phyloP scores from a whole-genome alignment of 64 coral and sea anemone species.

The Montipora cactus region DNA sequence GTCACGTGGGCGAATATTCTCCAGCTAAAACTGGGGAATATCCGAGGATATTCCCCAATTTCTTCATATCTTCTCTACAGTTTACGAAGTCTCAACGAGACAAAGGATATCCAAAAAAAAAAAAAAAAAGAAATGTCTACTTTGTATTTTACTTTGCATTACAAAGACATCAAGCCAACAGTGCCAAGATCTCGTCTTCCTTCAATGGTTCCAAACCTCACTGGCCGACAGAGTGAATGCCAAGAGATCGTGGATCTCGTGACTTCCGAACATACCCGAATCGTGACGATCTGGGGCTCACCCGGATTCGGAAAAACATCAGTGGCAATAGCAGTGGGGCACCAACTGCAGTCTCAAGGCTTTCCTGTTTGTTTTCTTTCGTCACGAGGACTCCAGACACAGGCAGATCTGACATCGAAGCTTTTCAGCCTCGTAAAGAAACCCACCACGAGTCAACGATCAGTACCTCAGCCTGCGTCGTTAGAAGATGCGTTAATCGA shows the following conservation, averaged over 20 bases:
- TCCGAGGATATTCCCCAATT: too few relatives aligned
- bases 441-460: not conserved
- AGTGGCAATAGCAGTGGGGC: slow-evolving; percentile 35
- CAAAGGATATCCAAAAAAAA: too few relatives aligned
- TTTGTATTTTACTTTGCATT: not conserved
- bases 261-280: not conserved
- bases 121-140: too few relatives aligned
- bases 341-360: slow-evolving; percentile 16
- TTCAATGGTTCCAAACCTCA: slow-evolving; percentile 25
- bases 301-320: slow-evolving; percentile 64
- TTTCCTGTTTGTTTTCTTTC: slow-evolving; percentile 40
- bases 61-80: too few relatives aligned
- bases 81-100: too few relatives aligned
- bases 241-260: not conserved
- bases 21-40: too few relatives aligned
- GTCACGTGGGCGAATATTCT: too few relatives aligned
- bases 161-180: not conserved
- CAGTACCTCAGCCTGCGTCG: not conserved
- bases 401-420: slow-evolving; percentile 9
- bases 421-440: not conserved
- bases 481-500: not conserved
- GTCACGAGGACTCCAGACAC: slow-evolving; percentile 19
- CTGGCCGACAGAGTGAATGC: slow-evolving; percentile 40
- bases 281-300: slow-evolving; percentile 54
- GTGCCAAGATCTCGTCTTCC: not conserved